Percentiles rank a stretch among this genome's conserved stretches.
Evolutionary conservation across 1,140 invertebrate species (phyloP).

Genomic region (Apis cerana): DNA sequence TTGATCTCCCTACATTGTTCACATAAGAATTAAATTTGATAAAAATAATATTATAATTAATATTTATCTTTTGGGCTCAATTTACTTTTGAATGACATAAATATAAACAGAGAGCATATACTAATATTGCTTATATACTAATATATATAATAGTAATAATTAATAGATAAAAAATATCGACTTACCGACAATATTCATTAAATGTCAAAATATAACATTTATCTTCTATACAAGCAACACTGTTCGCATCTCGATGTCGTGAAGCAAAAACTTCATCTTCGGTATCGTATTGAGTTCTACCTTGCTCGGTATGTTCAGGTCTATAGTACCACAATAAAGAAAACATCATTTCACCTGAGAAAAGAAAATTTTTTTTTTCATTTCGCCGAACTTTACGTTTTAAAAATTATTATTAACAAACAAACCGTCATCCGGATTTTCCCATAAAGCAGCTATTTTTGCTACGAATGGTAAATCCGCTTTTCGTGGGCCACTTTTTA

Average conservation of each 20-base stretch:
- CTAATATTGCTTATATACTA: neutral
- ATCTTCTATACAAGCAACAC: constrained; percentile 98
- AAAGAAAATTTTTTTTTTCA: constrained; percentile 14
- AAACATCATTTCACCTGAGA: constrained; percentile 97
- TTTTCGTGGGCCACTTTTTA: constrained; percentile 91
- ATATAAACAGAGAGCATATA: too few species aligned
- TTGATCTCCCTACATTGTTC: too few species aligned
- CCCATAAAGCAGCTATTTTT: constrained; percentile 96
- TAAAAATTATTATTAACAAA: neutral
- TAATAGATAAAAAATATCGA: constrained; percentile 5
- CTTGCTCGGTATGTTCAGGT: constrained; percentile 97
- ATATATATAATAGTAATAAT: neutral
- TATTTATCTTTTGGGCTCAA: too few species aligned
- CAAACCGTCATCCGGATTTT: constrained; percentile 95
- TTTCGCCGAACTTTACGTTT: neutral
- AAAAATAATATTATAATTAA: too few species aligned
- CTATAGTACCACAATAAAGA: constrained; percentile 98
- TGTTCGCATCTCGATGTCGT: constrained; percentile 95
- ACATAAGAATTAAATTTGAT: too few species aligned
- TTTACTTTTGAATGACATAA: too few species aligned
- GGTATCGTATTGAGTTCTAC: constrained; percentile 88
- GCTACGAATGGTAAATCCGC: constrained; percentile 96
- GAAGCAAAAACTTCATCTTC: constrained; percentile 97
- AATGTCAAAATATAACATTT: constrained; percentile 98
- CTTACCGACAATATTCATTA: constrained; percentile 97